Percentiles rank a stretch among this genome's conserved stretches.
Conservation (phyloP, 2,888 invertebrate species). For the Apodemia zela region DNA sequence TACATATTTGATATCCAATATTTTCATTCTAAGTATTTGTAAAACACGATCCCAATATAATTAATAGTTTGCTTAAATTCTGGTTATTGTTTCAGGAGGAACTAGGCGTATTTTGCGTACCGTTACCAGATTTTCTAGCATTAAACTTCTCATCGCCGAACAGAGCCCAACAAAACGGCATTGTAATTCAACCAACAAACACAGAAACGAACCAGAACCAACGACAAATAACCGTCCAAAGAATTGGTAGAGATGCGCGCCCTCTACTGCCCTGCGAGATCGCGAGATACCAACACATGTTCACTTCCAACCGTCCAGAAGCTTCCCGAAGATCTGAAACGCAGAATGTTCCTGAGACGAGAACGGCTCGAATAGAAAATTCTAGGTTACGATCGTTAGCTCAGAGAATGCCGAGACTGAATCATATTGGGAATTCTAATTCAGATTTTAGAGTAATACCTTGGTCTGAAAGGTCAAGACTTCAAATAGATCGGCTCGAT, state of each 20-base stretch:
- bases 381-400: slow-evolving; percentile 54
- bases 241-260: slow-evolving; percentile 78
- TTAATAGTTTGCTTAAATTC: neutral
- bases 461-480: slow-evolving; percentile 49
- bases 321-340: slow-evolving; percentile 39
- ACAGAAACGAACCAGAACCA: slow-evolving; percentile 41
- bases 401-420: slow-evolving; percentile 57
- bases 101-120: slow-evolving; percentile 66
- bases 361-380: slow-evolving; percentile 42
- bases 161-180: slow-evolving; percentile 41
- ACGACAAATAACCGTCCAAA: slow-evolving; percentile 78
- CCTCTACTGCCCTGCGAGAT: slow-evolving; percentile 75
- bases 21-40: too few relatives aligned
- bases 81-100: slow-evolving; percentile 55
- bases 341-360: slow-evolving; percentile 44
- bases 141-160: slow-evolving; percentile 53
- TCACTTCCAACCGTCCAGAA: slow-evolving; percentile 44
- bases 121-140: slow-evolving; percentile 62
- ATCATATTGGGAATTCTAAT: slow-evolving; percentile 39
- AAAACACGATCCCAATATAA: too few relatives aligned
- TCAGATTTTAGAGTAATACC: slow-evolving; percentile 53
- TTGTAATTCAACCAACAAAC: slow-evolving; percentile 45
- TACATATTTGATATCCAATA: too few relatives aligned
- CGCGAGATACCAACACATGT: slow-evolving; percentile 68
- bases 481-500: slow-evolving; percentile 49